A percentile compares a stretch with the other conserved stretches of the same genome.
Conservation (phyloP, 2,797 vertebrate species). For the Liasis olivaceus region DNA sequence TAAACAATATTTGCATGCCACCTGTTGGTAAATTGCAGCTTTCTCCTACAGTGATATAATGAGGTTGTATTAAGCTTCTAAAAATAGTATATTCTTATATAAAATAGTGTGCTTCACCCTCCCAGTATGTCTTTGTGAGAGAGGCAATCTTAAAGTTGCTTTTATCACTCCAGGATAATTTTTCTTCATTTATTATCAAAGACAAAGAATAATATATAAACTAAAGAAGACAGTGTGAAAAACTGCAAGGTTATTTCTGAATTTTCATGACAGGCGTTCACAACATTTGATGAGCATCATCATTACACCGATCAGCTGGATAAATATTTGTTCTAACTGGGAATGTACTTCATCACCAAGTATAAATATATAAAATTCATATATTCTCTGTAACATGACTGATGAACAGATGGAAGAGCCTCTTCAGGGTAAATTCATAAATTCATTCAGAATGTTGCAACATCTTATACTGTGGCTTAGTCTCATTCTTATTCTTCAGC, state of each 20-base stretch:
- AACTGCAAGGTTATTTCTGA: neutral
- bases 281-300: neutral
- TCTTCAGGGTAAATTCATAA: neutral
- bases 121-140: neutral
- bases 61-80: neutral
- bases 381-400: neutral
- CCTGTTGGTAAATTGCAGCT: neutral
- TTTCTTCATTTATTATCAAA: neutral
- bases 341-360: neutral
- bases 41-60: neutral
- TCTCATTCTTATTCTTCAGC: neutral
- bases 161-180: conserved; percentile 2
- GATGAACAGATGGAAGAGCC: neutral
- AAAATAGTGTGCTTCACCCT: neutral
- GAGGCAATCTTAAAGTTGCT: neutral
- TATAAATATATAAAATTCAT: neutral
- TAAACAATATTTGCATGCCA: conserved; percentile 3
- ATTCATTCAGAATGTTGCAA: neutral
- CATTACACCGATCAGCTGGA: neutral
- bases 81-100: neutral
- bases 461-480: neutral
- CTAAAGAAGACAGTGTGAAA: neutral
- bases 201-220: neutral
- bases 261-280: neutral
- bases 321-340: neutral